Percentiles rank a stretch among this genome's conserved stretches.
phyloP scores from a whole-genome alignment of 1,140 invertebrate genomes.

The Platorchestia sp. region DNA sequence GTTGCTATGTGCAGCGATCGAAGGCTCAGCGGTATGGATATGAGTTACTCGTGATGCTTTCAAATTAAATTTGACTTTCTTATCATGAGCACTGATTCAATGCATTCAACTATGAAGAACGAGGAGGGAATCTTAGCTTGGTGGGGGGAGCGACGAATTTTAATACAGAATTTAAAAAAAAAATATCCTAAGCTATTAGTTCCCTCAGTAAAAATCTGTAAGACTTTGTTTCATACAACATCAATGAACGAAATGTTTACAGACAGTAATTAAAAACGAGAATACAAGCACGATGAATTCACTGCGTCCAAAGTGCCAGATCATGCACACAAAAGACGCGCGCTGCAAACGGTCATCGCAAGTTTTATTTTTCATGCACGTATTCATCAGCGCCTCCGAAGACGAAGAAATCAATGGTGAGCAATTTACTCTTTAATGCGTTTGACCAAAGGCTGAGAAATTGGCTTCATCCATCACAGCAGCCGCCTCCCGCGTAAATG shows the following conservation, averaged over 20 bases:
- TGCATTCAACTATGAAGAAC: too few relatives aligned
- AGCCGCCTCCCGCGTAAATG: background rate
- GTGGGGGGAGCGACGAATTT: too few relatives aligned
- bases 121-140: too few relatives aligned
- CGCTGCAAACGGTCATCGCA: background rate
- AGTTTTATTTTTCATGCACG: background rate
- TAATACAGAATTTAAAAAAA: too few relatives aligned
- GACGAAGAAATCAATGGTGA: background rate
- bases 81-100: too few relatives aligned
- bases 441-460: constrained; percentile 1
- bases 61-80: too few relatives aligned
- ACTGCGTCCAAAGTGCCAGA: too few relatives aligned
- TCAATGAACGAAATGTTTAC: background rate
- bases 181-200: background rate
- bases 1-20: too few relatives aligned
- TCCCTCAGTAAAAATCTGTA: background rate
- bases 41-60: too few relatives aligned
- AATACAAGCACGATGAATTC: background rate
- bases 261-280: background rate
- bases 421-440: background rate
- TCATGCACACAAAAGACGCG: background rate
- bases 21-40: too few relatives aligned
- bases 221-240: background rate
- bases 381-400: background rate
- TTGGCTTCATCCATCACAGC: background rate